phyloP scores from a whole-genome alignment of 2,888 invertebrate genomes.

The Exocentrus adspersus region DNA sequence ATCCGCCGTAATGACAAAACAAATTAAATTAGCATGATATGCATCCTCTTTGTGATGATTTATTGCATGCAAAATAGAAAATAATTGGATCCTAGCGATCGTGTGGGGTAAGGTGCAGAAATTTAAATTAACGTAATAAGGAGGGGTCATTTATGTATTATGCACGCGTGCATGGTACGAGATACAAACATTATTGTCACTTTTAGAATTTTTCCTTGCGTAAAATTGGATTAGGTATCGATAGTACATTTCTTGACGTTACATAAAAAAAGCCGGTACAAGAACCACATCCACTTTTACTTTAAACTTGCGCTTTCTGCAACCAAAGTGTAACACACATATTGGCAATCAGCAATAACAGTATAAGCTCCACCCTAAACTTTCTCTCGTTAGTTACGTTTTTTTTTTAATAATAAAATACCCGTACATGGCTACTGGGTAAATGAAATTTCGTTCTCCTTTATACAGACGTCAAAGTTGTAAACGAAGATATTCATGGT shows the following conservation, averaged over 20 bases:
- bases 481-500: too few relatives aligned
- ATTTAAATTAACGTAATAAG: slow-evolving; percentile 27
- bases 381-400: neutral
- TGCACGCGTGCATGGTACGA: neutral
- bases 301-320: neutral
- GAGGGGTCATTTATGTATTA: neutral
- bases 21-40: slow-evolving; percentile 34
- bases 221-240: too few relatives aligned
- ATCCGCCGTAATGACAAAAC: slow-evolving; percentile 25
- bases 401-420: too few relatives aligned
- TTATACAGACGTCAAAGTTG: neutral
- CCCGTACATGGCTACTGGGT: too few relatives aligned
- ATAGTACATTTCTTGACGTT: too few relatives aligned
- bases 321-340: neutral
- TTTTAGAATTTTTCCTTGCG: too few relatives aligned
- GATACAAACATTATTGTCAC: too few relatives aligned
- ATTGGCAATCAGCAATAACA: neutral
- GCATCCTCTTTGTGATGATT: slow-evolving; percentile 29
- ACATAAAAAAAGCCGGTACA: neutral
- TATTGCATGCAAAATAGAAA: slow-evolving; percentile 30
- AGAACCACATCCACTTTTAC: neutral
- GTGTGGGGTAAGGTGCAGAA: slow-evolving; percentile 32
- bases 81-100: slow-evolving; percentile 30
- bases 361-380: neutral
- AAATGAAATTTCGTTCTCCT: too few relatives aligned